Conservation (phyloP, 1,140 invertebrate genomes). For the Calephelis nemesis region DNA sequence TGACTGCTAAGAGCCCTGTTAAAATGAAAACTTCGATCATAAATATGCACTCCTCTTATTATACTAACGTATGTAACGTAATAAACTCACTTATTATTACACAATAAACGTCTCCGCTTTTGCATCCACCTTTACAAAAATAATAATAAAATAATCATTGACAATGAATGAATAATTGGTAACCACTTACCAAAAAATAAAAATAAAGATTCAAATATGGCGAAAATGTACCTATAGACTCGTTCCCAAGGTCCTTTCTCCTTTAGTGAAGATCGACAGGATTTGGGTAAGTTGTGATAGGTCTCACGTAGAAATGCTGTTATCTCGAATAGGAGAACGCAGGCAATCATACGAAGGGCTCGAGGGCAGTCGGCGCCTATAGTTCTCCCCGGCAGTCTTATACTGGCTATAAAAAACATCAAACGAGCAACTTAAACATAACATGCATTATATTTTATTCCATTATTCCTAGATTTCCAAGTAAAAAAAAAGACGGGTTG, state of each 20-base stretch:
- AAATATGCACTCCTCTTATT: constrained; percentile 66
- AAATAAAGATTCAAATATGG: constrained; percentile 32
- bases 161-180: constrained; percentile 50
- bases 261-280: constrained; percentile 83
- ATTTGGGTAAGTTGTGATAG: constrained; percentile 90
- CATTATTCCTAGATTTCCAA: no score
- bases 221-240: constrained; percentile 81
- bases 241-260: constrained; percentile 90
- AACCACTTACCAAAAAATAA: constrained; percentile 61
- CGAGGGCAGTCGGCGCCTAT: constrained; percentile 88
- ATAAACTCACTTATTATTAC: constrained; percentile 77
- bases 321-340: constrained; percentile 96
- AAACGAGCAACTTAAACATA: neutral
- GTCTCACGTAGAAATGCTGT: constrained; percentile 98
- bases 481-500: no score
- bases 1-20: constrained; percentile 79
- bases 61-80: constrained; percentile 68
- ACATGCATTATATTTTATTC: no score
- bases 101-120: constrained; percentile 74
- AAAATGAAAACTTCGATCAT: constrained; percentile 72
- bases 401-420: constrained; percentile 83
- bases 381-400: constrained; percentile 89
- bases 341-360: constrained; percentile 94
- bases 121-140: constrained; percentile 77
- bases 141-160: constrained; percentile 72